Base-by-base conservation (phyloP, 2,888 invertebrate species). In the Hypomecis punctinalis region DNA sequence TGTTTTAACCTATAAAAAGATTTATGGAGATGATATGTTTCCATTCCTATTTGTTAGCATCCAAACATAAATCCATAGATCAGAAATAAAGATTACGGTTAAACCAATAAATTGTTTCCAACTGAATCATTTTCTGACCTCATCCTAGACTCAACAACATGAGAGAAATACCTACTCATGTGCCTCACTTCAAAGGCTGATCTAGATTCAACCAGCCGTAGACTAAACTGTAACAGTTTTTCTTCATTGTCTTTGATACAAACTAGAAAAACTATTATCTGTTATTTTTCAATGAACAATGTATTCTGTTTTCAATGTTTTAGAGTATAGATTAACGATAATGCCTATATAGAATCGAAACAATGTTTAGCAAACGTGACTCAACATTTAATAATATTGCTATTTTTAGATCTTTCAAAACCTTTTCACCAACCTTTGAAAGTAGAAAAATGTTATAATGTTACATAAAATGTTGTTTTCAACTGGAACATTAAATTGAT, bases 91-190 rank as follows among this genome's bases (percentile, higher is more conserved):
- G 45, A 55, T 23, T 37, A 55, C 36, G 37, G 13, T 37, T 45
- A 46, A 13, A 0, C 36, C 46, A 46, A 55, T 45, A 11, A 35
- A 36, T 45, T 35, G 9, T 35, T 35, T 11, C 11, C 11, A 6
- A 35, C 5, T 43, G 54, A 54, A 45, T 54, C 35, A 43, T 6
- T 5, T 9, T 48, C 56, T 56, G 47, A 56, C 13, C 39, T 56
- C 47, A 56, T 54, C 36, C 54, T 39, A 56, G 56, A 56, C 56
- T 39, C 45, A 56, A 47, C 56, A 56, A 56, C 7, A 23, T 47
- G 10, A n/a, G 6, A 9, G 46, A 40, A 39, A 56, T 56, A 47
- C 56, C 35, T 45, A 45, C 37, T 8, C 40, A 54, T 35, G 13
- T 7, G 35, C 35, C n/a, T 13, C 45, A 55, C 56, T 23, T 47